These are phyloP conservation scores for Stratiomys singularior DNA, from an alignment of 2,888 invertebrate species.

Conservation along the genomic window DNA sequence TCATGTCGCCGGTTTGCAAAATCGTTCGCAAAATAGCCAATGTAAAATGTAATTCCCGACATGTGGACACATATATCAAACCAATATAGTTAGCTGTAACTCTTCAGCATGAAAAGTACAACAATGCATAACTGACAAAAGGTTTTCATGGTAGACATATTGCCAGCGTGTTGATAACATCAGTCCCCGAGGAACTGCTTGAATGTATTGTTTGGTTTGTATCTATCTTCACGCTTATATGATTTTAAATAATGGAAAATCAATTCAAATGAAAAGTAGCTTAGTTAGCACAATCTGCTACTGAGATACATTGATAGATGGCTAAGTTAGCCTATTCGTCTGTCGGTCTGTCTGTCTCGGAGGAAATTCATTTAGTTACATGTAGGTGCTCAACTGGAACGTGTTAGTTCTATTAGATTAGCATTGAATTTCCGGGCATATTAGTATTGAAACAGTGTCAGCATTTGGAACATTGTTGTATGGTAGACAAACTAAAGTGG, in stretches of 20 bases:
- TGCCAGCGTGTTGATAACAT: not conserved
- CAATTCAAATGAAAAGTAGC: conserved; percentile 13
- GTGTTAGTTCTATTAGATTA: conserved; percentile 14
- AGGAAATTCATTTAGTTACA: conserved; percentile 8
- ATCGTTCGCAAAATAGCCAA: no score
- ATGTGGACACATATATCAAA: no score
- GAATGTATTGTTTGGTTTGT: not conserved
- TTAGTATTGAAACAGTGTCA: not conserved
- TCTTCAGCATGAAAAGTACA: not conserved
- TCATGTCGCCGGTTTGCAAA: no score
- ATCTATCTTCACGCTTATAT: conserved; percentile 36
- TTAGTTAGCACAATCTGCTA: not conserved
- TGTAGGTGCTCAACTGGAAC: conserved; percentile 31
- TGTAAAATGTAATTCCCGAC: no score
- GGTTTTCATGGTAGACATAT: not conserved
- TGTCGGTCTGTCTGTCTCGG: not conserved
- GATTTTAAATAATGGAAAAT: conserved; percentile 39
- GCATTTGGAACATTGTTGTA: not conserved
- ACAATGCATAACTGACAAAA: not conserved
- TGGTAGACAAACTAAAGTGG: not conserved
- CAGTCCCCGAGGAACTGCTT: not conserved
- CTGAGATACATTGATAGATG: not conserved
- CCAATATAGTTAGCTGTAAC: not conserved
- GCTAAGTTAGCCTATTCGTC: not conserved
- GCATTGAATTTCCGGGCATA: conserved; percentile 25